These are phyloP conservation scores for Grammomys surdaster DNA, from an alignment of 2,113 vertebrate genomes.

Conservation along the genomic window DNA sequence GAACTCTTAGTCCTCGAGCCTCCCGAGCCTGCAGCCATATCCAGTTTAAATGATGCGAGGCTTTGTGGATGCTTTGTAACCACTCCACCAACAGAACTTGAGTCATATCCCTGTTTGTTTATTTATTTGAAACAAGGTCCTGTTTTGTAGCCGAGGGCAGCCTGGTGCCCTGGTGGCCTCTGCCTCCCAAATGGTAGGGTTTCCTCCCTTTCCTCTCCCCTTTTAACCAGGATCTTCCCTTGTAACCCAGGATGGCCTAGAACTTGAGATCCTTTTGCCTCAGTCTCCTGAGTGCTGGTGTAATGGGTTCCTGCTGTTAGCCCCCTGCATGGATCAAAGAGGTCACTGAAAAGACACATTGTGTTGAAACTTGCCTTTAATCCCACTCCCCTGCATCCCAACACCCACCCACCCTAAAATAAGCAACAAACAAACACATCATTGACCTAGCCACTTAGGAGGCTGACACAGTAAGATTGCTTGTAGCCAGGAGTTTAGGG, in stretches of 20 bases:
- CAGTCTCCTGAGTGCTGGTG: not conserved
- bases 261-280: not conserved
- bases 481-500: not conserved
- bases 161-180: not conserved
- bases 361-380: not conserved
- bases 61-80: not conserved
- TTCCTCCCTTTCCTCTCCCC: too few species aligned
- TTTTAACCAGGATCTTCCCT: not conserved
- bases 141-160: not conserved
- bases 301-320: not conserved
- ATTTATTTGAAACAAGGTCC: not conserved
- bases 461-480: not conserved
- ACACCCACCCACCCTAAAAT: not conserved
- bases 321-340: not conserved
- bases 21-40: not conserved
- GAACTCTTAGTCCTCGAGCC: not conserved
- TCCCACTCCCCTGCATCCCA: not conserved
- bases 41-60: not conserved
- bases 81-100: not conserved
- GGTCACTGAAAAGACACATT: not conserved
- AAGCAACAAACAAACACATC: not conserved
- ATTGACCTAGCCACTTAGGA: not conserved
- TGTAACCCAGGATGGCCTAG: not conserved
- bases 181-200: not conserved
- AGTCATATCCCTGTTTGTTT: not conserved